A percentile compares a stretch with the other conserved stretches of the same genome.
Evolutionary conservation across 2,888 invertebrate genomes (phyloP).

Genomic region (Trachelus iudaicus): DNA sequence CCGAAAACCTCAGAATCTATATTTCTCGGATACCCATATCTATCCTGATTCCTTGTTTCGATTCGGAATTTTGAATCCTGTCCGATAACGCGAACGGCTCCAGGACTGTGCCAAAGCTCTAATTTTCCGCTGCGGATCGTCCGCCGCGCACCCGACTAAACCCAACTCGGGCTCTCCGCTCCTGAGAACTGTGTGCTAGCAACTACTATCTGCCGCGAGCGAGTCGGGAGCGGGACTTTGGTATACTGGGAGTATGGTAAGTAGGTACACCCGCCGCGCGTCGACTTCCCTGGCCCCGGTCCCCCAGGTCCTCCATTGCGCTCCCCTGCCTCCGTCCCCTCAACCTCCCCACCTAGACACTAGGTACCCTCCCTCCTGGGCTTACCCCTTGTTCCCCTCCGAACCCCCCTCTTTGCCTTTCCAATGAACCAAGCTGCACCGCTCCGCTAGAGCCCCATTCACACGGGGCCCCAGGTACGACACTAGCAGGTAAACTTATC

Average conservation of each 20-base stretch:
- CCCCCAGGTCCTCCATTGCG: conserved; percentile 31
- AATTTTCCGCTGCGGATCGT: neutral
- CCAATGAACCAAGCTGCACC: conserved; percentile 30
- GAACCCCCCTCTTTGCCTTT: conserved; percentile 19
- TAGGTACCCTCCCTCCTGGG: conserved; percentile 18
- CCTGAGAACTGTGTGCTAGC: conserved; percentile 50
- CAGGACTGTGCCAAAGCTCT: neutral
- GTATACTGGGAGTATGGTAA: conserved; percentile 63
- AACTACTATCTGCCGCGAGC: conserved; percentile 59
- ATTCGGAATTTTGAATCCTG: neutral
- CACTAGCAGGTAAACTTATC: neutral
- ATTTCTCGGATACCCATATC: neutral
- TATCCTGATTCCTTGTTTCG: neutral
- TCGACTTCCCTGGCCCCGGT: conserved; percentile 37
- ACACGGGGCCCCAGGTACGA: conserved; percentile 40
- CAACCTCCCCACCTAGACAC: conserved; percentile 7
- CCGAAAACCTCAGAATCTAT: neutral
- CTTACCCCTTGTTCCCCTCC: conserved; percentile 13
- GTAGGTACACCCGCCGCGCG: conserved; percentile 61
- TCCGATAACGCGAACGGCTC: neutral
- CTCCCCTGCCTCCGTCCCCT: conserved; percentile 30
- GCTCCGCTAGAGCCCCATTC: conserved; percentile 23
- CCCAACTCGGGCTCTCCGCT: conserved; percentile 16
- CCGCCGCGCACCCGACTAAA: neutral
- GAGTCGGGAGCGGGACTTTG: conserved; percentile 56